Evolutionary conservation across 2,113 vertebrate species (phyloP), one percentile per base, ranked within the genome.

Genomic region (Zapornia atra): DNA sequence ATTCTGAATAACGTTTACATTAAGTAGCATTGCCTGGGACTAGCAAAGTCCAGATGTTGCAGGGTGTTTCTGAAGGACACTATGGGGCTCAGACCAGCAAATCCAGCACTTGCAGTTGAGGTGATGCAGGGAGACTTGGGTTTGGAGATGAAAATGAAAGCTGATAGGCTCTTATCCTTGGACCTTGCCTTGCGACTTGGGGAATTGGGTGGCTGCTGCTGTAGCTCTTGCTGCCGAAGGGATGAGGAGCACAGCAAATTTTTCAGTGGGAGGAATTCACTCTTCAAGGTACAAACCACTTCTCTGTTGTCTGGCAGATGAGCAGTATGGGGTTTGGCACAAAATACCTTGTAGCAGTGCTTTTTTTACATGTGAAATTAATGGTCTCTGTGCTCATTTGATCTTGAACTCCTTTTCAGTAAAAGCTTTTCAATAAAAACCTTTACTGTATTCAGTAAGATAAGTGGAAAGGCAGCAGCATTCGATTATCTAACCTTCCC

Each of bases 391-490:
- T 50, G 68, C 80, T 90, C 64, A 84, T 92, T 92, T 95, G 93
- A 95, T 95, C 86, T 70, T 95, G 77, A 94, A 72, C 60, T 93
- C 96, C 86, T 72, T 90, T 82, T 96, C 94, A 91, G 88, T 95
- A 94, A 96, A 97, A 96, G 94, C 88, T 96, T 95, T 97, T 96
- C 96, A 94, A 91, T 96, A 92, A 96, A 93, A 95, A 80, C 78
- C 91, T 79, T 94, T 90, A 91, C 72, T 93, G 91, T 96, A 72
- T 96, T 91, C 93, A 82, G 77, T 75, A 82, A 94, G 93, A 86
- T 92, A 96, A 96, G 94, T 95, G 91, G 91, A 77, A 95, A 90
- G 94, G 82, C 94, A 96, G 91, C 78, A 90, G 82, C 87, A 75
- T 96, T 96, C 36, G 63, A 94, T 97, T 96, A 90, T 95, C 95